Base-by-base conservation (phyloP, 1,140 invertebrate species). In the Lordiphosa stackelbergi region DNA sequence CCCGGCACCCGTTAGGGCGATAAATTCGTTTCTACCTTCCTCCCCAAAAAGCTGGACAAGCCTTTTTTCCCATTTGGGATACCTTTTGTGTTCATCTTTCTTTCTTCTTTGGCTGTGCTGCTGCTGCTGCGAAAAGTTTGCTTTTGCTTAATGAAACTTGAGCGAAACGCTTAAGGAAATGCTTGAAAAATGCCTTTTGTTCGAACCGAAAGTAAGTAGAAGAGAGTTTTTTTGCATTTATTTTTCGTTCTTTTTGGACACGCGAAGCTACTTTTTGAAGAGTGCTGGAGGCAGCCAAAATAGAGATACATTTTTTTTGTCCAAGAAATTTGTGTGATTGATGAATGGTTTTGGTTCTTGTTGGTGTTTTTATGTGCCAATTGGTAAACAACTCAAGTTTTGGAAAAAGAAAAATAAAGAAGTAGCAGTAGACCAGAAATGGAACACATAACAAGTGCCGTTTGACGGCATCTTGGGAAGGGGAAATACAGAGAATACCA, bases 151-250 rank as follows among this genome's bases (percentile, higher is more conserved):
- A 81, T 79, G 75, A 79, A 81, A 79, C 66, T 71, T 81, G 74
- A 79, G 52, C 74, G 66, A 70, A 69, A 52, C 75, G 75, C 75
- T 79, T 66, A 70, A 81, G 62, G 75, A 79, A 79, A 79, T 75
- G 69, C 65, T 79, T 61, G 46, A 79, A 79, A 77, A 69, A 78
- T 73, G 71, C 75, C 28, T 62, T 78, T 79, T 79, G 66, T 81
- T 79, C 66, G 40, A 43, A 49, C 31, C n/a, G 11, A 6, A 46
- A 46, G 43, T 46, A 46, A 31, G 13, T 28, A 34, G 31, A 12
- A 46, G 43, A 49, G 53, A 52, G 56, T 38, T 19, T 53, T 66
- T 38, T 54, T 42, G 31, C 13, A 28, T 56, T 16, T 47, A 11
- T 53, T 38, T 19, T 47, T 38, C 8, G 53, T 57, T 49, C 48